Conservation (phyloP, 2,113 vertebrate species). For the Hyperoodon ampullatus region DNA sequence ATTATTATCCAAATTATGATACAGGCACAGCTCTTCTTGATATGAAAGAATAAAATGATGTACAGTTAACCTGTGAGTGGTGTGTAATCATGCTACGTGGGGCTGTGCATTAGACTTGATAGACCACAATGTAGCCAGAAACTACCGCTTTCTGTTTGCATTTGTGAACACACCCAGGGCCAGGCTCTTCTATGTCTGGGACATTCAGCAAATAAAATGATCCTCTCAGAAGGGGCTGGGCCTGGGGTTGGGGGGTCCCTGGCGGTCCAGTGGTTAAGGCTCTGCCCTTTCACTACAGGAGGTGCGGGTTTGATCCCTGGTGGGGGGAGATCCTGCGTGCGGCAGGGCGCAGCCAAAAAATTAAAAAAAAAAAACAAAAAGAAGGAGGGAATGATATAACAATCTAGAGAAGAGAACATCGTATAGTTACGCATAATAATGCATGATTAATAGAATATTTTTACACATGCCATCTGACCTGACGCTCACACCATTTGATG, state of each 20-base stretch:
- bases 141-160: background rate
- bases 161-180: conserved; percentile 12
- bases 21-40: background rate
- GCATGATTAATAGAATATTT: background rate
- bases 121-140: background rate
- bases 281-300: too few species aligned
- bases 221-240: background rate
- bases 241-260: too few species aligned
- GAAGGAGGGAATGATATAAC: background rate
- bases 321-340: too few species aligned
- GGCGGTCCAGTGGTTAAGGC: too few species aligned
- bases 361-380: too few species aligned
- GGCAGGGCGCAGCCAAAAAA: too few species aligned
- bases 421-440: background rate
- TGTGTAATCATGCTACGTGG: background rate
- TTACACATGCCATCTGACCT: background rate
- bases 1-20: conserved; percentile 13
- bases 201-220: conserved; percentile 24
- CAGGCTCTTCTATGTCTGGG: background rate
- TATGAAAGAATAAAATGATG: background rate
- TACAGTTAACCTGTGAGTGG: background rate
- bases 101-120: background rate
- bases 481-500: background rate
- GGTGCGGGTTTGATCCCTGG: too few species aligned
- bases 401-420: background rate